Evolutionary conservation across 2,113 vertebrate genomes (phyloP), one percentile per base, ranked within the genome.

Genomic region (Sardina pilchardus): DNA sequence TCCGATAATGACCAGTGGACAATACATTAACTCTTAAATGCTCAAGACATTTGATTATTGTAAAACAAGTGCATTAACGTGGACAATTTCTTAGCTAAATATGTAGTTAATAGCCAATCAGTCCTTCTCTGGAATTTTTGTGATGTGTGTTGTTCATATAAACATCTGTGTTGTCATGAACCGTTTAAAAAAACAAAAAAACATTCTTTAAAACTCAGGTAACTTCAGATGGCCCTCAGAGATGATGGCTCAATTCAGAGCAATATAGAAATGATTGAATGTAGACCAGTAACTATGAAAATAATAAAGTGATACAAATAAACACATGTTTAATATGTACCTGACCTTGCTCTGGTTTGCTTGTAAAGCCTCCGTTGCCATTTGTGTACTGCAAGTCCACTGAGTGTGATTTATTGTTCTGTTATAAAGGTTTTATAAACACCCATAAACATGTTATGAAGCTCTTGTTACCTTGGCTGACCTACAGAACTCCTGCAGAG

Each of bases 401-500:
- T 12, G n/a, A 10, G 2, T 9, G 7, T 30, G 8, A 67, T 67
- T 67, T 67, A 67, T 67, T 67, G 2, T 67, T 7, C 24, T 16
- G 63, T 30, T 30, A 67, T 67, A 30, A 63, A 67, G 63, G 63
- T 67, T 67, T 67, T 67, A 67, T 67, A 67, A 67, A 67, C n/a
- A 67, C 9, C 26, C 63, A 67, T 14, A 26, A 30, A 67, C 63
- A 30, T 67, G 63, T 59, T 59, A 59, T 59, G 21, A 59, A 59
- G 53, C 53, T 24, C 53, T 24, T 59, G 53, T 59, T 59, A 59
- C 19, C 50, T 59, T 59, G 53, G 19, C 19, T 59, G 53, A 24
- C 53, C 48, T 16, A 16, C 12, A 50, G 48, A 50, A 16, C 48
- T 50, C 53, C 53, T 59, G 53, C 53, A 7, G 53, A 59, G 21